Evolutionary conservation across 2,113 vertebrate genomes (phyloP).

Genomic region (Oriolus oriolus): DNA sequence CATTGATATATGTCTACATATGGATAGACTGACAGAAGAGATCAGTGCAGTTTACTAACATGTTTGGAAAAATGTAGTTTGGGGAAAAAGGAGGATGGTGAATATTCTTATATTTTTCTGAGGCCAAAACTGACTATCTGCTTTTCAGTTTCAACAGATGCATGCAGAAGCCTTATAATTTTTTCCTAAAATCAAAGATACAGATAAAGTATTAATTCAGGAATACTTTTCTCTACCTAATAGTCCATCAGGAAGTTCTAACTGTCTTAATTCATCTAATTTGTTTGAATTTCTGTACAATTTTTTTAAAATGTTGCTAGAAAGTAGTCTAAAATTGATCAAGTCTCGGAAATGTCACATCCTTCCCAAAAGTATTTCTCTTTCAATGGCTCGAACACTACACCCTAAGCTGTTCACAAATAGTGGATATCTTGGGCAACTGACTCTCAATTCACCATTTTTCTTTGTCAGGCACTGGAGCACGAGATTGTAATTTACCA

Average conservation of each 20-base stretch:
- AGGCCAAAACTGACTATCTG: not conserved
- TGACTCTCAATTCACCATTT: not conserved
- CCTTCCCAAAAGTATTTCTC: not conserved
- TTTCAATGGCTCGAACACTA: not conserved
- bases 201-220: not conserved
- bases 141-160: not conserved
- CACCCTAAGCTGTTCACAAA: not conserved
- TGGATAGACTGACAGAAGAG: not conserved
- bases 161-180: not conserved
- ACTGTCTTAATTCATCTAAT: not conserved
- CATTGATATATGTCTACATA: not conserved
- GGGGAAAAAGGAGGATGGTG: not conserved
- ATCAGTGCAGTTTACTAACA: not conserved
- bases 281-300: not conserved
- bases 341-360: not conserved
- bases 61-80: not conserved
- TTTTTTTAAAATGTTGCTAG: not conserved
- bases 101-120: not conserved
- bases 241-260: not conserved
- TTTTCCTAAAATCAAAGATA: not conserved
- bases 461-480: slow-evolving; percentile 56
- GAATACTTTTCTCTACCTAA: not conserved
- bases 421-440: not conserved
- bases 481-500: slow-evolving; percentile 64
- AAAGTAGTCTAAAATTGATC: not conserved